Percentiles rank a stretch among this genome's conserved stretches.
Conservation (phyloP, 2,797 vertebrate species). For the Microcaecilia unicolor region DNA sequence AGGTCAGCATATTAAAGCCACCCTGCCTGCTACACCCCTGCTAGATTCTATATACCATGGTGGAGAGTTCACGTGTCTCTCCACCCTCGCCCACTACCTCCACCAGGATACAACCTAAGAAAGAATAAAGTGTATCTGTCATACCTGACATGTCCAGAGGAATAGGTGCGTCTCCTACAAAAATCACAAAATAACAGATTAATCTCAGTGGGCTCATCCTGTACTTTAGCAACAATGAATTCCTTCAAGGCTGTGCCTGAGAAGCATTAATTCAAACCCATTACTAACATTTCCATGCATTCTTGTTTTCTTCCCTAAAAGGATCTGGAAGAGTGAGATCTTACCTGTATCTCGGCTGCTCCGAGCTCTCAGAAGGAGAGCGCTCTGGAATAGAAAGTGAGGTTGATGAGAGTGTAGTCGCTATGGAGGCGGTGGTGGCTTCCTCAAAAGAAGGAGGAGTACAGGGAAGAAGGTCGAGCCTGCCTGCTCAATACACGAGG, state of each 20-base stretch:
- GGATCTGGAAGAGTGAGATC: no score
- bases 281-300: constrained; percentile 18
- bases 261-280: constrained; percentile 20
- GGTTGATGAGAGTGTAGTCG: constrained; percentile 92
- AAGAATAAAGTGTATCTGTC: constrained; percentile 21
- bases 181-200: constrained; percentile 27
- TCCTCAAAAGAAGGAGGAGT: constrained; percentile 96
- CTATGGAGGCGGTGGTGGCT: constrained; percentile 93
- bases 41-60: no score
- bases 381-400: constrained; percentile 92
- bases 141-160: constrained; percentile 84
- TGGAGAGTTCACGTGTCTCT: no score
- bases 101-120: no score
- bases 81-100: no score
- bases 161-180: constrained; percentile 87
- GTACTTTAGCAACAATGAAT: constrained; percentile 25
- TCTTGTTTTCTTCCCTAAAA: no score
- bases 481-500: constrained; percentile 46
- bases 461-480: constrained; percentile 85
- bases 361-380: constrained; percentile 83
- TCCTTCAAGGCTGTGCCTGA: constrained; percentile 21
- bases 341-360: constrained; percentile 88
- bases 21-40: no score
- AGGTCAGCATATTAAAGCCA: no score
- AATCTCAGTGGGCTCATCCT: no score